These are phyloP conservation scores for Acanthurus lineatus DNA, from an alignment of 2,797 vertebrate genomes.

Conservation along the genomic window DNA sequence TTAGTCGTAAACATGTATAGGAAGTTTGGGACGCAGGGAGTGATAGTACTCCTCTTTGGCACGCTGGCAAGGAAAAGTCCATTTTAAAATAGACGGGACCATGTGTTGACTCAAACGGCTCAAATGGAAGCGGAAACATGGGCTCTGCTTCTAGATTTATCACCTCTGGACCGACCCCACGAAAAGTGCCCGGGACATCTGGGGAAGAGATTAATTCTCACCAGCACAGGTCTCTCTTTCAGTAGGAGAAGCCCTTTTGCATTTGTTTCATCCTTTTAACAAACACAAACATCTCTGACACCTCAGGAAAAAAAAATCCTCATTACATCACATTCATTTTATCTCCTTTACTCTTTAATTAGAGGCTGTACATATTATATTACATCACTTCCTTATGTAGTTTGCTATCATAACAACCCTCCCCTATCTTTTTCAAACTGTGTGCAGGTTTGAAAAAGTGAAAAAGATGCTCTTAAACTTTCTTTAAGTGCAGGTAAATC, in stretches of 20 bases:
- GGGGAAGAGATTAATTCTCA: constrained; percentile 65
- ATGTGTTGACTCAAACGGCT: constrained; percentile 65
- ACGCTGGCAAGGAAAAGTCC: constrained; percentile 13
- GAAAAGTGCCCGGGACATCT: constrained; percentile 62
- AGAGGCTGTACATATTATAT: neutral
- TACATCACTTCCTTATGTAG: neutral
- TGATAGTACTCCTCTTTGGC: constrained; percentile 50
- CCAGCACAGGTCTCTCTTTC: neutral
- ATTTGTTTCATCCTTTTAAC: neutral
- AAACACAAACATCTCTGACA: neutral
- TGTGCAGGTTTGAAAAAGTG: neutral
- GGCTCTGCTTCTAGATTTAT: constrained; percentile 70
- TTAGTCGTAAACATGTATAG: constrained; percentile 16
- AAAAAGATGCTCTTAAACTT: neutral
- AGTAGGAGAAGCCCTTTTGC: neutral
- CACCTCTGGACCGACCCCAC: constrained; percentile 60
- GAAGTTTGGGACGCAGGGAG: constrained; percentile 20
- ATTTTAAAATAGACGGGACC: constrained; percentile 71
- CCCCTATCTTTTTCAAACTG: neutral
- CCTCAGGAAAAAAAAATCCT: neutral
- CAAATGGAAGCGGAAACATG: constrained; percentile 69
- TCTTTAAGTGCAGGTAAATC: too few relatives aligned
- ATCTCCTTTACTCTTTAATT: neutral
- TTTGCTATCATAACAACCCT: neutral
- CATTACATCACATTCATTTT: neutral